phyloP scores from a whole-genome alignment of 2,113 vertebrate genomes.

The Columbina picui region DNA sequence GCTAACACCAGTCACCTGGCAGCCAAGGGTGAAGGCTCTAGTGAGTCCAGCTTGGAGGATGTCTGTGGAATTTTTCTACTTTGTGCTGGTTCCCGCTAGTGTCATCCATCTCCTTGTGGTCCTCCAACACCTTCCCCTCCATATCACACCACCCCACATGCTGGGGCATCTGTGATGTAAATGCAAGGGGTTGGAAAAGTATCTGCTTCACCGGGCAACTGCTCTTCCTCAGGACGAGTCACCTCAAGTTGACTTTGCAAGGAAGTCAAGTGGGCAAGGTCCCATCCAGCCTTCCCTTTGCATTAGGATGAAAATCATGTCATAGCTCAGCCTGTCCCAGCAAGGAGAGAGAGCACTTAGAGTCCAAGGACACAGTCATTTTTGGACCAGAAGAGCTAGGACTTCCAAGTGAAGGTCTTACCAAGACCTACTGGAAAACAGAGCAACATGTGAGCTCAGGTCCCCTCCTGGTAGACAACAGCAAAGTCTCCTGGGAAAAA shows the following conservation, averaged over 20 bases:
- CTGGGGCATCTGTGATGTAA: rapidly evolving
- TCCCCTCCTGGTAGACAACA: neutral
- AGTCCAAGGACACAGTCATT: neutral
- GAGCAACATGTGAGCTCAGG: neutral
- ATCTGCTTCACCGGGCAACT: neutral
- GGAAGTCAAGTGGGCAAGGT: neutral
- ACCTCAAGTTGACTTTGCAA: neutral
- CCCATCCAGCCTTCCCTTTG: neutral
- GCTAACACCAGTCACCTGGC: neutral
- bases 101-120: neutral
- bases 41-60: neutral
- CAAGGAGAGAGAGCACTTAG: neutral
- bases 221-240: neutral
- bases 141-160: rapidly evolving
- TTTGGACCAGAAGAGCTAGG: neutral
- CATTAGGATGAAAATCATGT: neutral
- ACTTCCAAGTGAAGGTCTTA: neutral
- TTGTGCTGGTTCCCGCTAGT: neutral
- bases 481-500: neutral
- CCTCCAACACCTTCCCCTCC: neutral
- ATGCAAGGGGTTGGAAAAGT: neutral
- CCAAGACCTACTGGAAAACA: neutral
- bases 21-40: neutral
- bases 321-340: neutral
- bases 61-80: neutral